A percentile compares a stretch with the other conserved stretches of the same genome.
Evolutionary conservation across 2,113 vertebrate genomes (phyloP).

Genomic region (Megaceryle torquata): DNA sequence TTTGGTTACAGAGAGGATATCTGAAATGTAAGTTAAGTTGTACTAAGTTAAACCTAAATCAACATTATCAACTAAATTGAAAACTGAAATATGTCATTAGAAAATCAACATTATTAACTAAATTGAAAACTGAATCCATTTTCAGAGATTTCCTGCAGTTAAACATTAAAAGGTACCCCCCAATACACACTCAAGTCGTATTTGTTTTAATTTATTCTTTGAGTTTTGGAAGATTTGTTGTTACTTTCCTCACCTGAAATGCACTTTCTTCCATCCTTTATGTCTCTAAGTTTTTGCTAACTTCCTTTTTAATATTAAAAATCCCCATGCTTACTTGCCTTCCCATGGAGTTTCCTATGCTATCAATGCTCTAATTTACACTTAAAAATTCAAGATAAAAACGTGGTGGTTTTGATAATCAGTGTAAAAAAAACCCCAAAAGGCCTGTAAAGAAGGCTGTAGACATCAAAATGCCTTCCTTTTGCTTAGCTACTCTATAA

Average conservation of each 20-base stretch:
- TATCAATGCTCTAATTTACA: not conserved
- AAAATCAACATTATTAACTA: not conserved
- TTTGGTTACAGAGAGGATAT: not conserved
- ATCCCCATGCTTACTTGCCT: not conserved
- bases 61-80: not conserved
- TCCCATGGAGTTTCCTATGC: not conserved
- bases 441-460: not conserved
- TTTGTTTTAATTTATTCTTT: not conserved
- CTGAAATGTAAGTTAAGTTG: not conserved
- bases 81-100: not conserved
- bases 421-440: not conserved
- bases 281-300: not conserved
- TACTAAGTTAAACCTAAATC: not conserved
- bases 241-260: not conserved
- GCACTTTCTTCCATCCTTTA: not conserved
- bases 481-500: not conserved
- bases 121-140: not conserved
- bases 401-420: not conserved
- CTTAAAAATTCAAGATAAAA: not conserved
- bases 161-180: not conserved
- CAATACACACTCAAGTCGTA: fast-evolving
- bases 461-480: not conserved
- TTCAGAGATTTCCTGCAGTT: not conserved
- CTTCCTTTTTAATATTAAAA: not conserved
- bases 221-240: not conserved